Percentiles rank a stretch among this genome's conserved stretches.
Conservation (phyloP, 1,140 invertebrate genomes). For the Globodera rostochiensis region DNA sequence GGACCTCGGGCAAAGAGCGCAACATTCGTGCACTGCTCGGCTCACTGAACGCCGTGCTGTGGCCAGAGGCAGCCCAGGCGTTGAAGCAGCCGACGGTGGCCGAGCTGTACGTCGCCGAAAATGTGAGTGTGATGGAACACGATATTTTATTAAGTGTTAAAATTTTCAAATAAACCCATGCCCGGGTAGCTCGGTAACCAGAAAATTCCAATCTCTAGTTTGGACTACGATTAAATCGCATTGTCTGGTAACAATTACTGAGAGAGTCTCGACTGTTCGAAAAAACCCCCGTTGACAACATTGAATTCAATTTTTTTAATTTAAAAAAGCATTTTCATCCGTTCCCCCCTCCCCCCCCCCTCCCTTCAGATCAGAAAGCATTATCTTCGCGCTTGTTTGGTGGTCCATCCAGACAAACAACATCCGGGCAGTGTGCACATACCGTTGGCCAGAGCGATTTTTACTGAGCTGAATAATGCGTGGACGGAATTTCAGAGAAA, state of each 20-base stretch:
- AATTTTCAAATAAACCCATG: no score
- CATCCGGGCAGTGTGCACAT: constrained; percentile 66
- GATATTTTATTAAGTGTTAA: neutral
- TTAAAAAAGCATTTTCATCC: neutral
- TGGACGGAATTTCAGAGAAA: constrained; percentile 87
- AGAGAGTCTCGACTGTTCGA: neutral
- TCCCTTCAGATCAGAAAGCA: constrained; percentile 76
- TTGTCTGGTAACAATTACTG: neutral
- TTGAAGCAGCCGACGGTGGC: constrained; percentile 93
- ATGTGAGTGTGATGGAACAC: constrained; percentile 74
- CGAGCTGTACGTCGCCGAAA: constrained; percentile 79
- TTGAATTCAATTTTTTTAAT: neutral
- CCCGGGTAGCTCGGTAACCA: no score
- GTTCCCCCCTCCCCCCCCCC: no score
- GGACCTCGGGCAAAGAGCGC: constrained; percentile 91
- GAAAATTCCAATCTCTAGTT: neutral
- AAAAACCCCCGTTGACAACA: neutral
- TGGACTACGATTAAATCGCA: neutral
- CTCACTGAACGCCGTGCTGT: constrained; percentile 88
- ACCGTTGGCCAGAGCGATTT: constrained; percentile 85
- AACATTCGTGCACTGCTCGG: constrained; percentile 93
- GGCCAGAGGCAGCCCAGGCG: constrained; percentile 79
- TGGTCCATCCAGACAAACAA: constrained; percentile 79
- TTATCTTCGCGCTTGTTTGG: constrained; percentile 90
- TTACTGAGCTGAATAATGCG: constrained; percentile 97